These are phyloP conservation scores for Oryctolagus cuniculus DNA, from an alignment of 2,113 vertebrate genomes.

Conservation along the genomic window mOryCun1.1 NC_091432.1:166382501-166383000, in stretches of 20 bases:
- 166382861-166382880: neutral
- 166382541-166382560: constrained; percentile 50
- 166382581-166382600: constrained; percentile 56
- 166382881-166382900: neutral
- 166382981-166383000: neutral
- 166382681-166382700: neutral
- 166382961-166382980: neutral
- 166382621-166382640: constrained; percentile 39
- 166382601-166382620: neutral
- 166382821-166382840: neutral
- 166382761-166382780: neutral
- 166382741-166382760: neutral
- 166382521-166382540: constrained; percentile 54
- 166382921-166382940: neutral
- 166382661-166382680: constrained; percentile 18
- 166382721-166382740: neutral
- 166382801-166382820: neutral
- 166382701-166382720: constrained; percentile 1
- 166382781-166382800: neutral
- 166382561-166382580: constrained; percentile 17
- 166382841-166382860: neutral
- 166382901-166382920: neutral
- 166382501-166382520: neutral
- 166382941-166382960: neutral
- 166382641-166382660: constrained; percentile 44